Conservation (phyloP, 1,140 invertebrate species). For the Aphelenchoides besseyi region DNA sequence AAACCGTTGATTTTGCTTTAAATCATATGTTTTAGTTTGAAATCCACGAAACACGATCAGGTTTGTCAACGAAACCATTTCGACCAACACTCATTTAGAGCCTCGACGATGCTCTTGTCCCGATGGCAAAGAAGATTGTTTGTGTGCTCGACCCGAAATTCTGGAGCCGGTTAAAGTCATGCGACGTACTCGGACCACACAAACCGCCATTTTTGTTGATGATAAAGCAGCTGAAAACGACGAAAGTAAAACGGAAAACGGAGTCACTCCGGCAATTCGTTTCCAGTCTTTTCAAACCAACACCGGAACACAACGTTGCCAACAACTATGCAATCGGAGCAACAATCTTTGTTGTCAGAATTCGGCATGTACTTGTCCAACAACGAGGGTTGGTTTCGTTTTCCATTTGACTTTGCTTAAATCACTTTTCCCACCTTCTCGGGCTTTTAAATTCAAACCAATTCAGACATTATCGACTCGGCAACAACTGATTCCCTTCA, state of each 20-base stretch:
- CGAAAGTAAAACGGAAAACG: neutral
- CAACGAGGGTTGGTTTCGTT: neutral
- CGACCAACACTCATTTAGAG: too few relatives aligned
- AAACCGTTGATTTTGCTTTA: neutral
- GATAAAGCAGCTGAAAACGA: neutral
- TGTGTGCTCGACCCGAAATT: conserved; percentile 51
- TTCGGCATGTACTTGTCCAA: neutral
- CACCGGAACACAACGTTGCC: conserved; percentile 13
- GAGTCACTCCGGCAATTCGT: conserved; percentile 9
- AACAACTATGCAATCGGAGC: neutral
- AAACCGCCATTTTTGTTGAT: neutral
- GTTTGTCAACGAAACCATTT: too few relatives aligned
- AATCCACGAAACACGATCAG: conserved; percentile 45
- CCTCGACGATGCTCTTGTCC: conserved; percentile 49
- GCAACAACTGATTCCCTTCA: neutral
- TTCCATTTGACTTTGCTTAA: neutral
- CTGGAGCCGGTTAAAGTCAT: conserved; percentile 43
- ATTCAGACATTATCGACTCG: too few relatives aligned
- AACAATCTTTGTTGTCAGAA: neutral
- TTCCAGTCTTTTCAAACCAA: conserved; percentile 28
- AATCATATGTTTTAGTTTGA: conserved; percentile 37
- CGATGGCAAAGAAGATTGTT: conserved; percentile 49
- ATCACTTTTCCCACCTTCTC: neutral
- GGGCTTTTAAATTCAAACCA: neutral
- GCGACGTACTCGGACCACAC: conserved; percentile 11